Base-by-base conservation (phyloP, 2,113 vertebrate genomes). In the Scartelaos histophorus region DNA sequence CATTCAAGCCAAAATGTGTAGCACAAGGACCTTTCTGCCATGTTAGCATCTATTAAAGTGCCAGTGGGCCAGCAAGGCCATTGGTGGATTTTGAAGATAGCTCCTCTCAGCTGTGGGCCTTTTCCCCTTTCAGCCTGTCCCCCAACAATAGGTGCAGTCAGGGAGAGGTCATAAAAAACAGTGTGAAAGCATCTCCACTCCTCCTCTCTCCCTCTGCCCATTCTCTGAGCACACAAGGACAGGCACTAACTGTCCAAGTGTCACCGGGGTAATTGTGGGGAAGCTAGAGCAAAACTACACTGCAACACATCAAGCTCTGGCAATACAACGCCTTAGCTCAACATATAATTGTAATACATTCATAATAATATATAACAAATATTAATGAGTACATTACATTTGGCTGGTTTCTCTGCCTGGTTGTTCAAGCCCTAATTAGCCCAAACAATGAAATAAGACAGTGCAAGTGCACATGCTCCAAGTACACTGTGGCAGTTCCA, bases 141-240 rank as follows among this genome's bases (percentile, higher is more conserved):
- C 34, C 70, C 85, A 90, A 91, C 90, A 91, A 92, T 92, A 91
- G 88, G 88, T 91, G 88, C 88, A 92, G 89, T 90, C 91, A 90
- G 87, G 82, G 88, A 90, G 90, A 89, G 90, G 89, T 90, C 89
- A 90, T 91, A 92, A 92, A 90, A 90, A 91, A 91, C 86, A 91
- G 80, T 85, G 90, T 90, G 89, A 92, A 91, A 91, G 91, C 91
- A 91, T 92, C 87, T 87, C 85, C 82, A 82, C 88, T 90, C 89
- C 89, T 90, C 89, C 90, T 90, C 87, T 88, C 90, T 89, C 85
- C 83, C 87, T 87, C 88, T 87, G 85, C 87, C 88, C 86, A 88
- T 91, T 91, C 88, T 92, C 84, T 84, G 13, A 45, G 74, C 88
- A 78, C 80, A 90, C 79, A 91, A 86, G 86, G 89, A 90, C 90